Base-by-base conservation (phyloP, 2,888 invertebrate genomes). In the Dicyrtomina minuta region DNA sequence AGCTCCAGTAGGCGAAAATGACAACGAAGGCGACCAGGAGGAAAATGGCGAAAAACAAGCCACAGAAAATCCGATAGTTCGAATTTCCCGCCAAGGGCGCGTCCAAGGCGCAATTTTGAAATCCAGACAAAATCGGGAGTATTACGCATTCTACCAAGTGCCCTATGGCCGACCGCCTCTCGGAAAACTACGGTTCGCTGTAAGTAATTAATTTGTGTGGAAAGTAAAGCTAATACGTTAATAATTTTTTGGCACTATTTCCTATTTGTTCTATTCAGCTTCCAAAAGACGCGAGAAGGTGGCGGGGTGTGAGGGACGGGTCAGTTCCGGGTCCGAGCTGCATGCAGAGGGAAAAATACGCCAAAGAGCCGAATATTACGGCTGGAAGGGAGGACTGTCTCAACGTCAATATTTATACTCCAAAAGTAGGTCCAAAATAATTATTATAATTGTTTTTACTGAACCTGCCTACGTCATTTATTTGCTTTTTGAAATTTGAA, bases 341-440 rank as follows among this genome's bases (percentile, higher is more conserved):
- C 41, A 65, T 71, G 44, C 76, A 76, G 66, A 59, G 65, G 8
- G 71, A 73, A 49, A 69, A 71, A 8, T 62, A 65, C 27, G 66
- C 22, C 3, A 33, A 3, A 8, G 15, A 41, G 22, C 13, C 20
- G 0, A 41, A 53, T 1, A 22, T 55, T 5, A 56, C 70, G 4
- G 8, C 26, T 0, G 76, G 76, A 12, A 20, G 22, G 4, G 76
- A 76, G 44, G 74, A 73, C 26, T 76, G 76, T 62, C 66, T 76
- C 15, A 60, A 62, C 26, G 5, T 76, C 0, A 76, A 75, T 51
- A 60, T 76, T 15, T 72, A 68, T 46, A 71, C 72, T 39, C 76
- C 76, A 43, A 70, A 70, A 26, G 72, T 75, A 49, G 10, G 10
- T 59, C 22, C 15, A 22, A n/a, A n/a, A n/a, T n/a, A n/a, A n/a